Evolutionary conservation across 2,888 invertebrate species (phyloP), one percentile per base, ranked within the genome.

Genomic region (Drosophila niveifrons): DNA sequence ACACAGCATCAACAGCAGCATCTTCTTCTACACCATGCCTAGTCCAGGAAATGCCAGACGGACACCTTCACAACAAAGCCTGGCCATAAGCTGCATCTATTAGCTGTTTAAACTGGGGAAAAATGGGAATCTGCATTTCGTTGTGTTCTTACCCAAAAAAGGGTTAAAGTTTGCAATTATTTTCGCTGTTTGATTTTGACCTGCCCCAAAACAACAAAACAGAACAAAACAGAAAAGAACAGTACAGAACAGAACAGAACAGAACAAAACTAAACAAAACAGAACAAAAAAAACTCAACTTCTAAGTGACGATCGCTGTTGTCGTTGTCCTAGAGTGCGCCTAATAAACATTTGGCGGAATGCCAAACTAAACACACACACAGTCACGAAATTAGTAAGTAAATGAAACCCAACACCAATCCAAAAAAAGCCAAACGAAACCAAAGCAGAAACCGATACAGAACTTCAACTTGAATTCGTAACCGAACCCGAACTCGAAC

Each of bases 241-340:
- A n/a, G n/a, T n/a, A n/a, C n/a, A 18, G 23, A 23, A 17, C 50
- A 39, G 36, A 11, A 36, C 47, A 44, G 18, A 4, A 31, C 2
- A n/a, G n/a, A n/a, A n/a, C 63, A 65, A 53, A 41, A 41, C 31
- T n/a, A n/a, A 46, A 39, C 11, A 11, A 36, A 8, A 31, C 7
- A n/a, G n/a, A n/a, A n/a, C n/a, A n/a, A n/a, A 31, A 8, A 8
- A 11, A 46, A 31, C 55, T 31, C 3, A 31, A 31, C 2, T 36
- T 31, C 68, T 73, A 73, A 81, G 83, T 80, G 76, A 67, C 72
- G 72, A 85, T 88, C 86, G 66, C 50, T 82, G 86, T 72, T 82
- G 86, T 72, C 72, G 75, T 56, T 72, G 64, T 78, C 65, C 68
- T 82, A 65, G 76, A 67, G 23, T 6, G 23, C 6, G 66, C 71